A percentile compares a stretch with the other conserved stretches of the same genome.
phyloP scores from a whole-genome alignment of 2,888 invertebrate genomes.

The Drosophila lutescens region DNA sequence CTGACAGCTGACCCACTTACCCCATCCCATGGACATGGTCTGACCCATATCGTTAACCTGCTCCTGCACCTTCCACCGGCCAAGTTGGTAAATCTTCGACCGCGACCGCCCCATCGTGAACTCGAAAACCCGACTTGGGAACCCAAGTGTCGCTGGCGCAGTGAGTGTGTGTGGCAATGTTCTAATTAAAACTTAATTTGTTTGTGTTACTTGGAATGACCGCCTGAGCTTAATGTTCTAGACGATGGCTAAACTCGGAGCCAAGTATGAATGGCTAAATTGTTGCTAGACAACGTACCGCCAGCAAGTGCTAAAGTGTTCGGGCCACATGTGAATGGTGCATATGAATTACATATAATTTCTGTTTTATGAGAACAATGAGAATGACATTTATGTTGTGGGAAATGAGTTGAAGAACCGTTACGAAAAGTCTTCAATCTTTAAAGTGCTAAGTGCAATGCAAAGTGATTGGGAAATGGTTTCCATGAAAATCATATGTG shows the following conservation, averaged over 20 bases:
- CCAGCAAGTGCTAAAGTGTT: slow-evolving; percentile 34
- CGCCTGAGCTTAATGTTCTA: slow-evolving; percentile 62
- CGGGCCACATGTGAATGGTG: slow-evolving; percentile 39
- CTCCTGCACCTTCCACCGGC: slow-evolving; percentile 27
- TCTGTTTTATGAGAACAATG: slow-evolving; percentile 41
- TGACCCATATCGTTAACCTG: slow-evolving; percentile 62
- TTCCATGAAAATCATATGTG: not conserved
- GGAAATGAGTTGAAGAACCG: slow-evolving; percentile 42
- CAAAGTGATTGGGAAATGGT: slow-evolving; percentile 18
- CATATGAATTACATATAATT: slow-evolving; percentile 47
- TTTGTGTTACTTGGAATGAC: slow-evolving; percentile 53
- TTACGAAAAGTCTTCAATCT: slow-evolving; percentile 29
- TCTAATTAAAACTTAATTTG: slow-evolving; percentile 66
- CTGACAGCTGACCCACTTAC: slow-evolving; percentile 38
- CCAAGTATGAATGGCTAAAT: slow-evolving; percentile 32
- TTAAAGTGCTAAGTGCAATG: slow-evolving; percentile 46
- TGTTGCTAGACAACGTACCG: slow-evolving; percentile 18
- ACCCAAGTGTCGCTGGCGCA: slow-evolving; percentile 5
- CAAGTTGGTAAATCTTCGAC: not conserved
- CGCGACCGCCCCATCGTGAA: slow-evolving; percentile 19
- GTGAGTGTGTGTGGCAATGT: slow-evolving; percentile 69
- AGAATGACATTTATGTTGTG: slow-evolving; percentile 52
- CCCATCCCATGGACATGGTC: not conserved
- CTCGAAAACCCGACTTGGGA: slow-evolving; percentile 13
- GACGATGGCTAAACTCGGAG: slow-evolving; percentile 19